phyloP scores from a whole-genome alignment of 2,797 vertebrate genomes.

The Notolepis coatsorum region DNA sequence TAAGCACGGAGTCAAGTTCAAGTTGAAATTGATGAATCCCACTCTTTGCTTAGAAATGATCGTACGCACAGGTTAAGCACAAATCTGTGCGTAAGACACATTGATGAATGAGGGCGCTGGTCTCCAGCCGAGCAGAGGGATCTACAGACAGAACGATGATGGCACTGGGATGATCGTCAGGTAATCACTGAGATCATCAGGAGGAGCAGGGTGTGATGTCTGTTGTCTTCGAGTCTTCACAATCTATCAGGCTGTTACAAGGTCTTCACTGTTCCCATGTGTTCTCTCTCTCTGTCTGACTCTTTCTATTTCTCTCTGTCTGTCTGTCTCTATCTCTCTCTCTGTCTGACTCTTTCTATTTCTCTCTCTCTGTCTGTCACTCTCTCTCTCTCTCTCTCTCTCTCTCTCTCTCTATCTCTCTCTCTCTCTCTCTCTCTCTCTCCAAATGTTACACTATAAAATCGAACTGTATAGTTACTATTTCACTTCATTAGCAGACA shows the following conservation, averaged over 20 bases:
- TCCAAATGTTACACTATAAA: too few relatives aligned
- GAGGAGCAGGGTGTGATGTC: conserved; percentile 57
- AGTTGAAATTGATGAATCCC: too few relatives aligned
- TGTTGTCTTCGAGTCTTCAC: too few relatives aligned
- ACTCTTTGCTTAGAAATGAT: too few relatives aligned
- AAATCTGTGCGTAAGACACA: too few relatives aligned
- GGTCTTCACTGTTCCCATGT: too few relatives aligned
- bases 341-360: conserved; percentile 6
- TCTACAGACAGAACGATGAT: conserved; percentile 75
- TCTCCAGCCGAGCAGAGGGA: conserved; percentile 73
- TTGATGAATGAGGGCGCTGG: conserved; percentile 61
- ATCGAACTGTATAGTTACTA: too few relatives aligned
- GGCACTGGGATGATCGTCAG: conserved; percentile 56
- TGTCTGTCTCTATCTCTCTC: neutral
- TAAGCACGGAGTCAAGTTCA: too few relatives aligned
- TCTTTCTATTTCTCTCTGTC: neutral
- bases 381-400: conserved; percentile 7
- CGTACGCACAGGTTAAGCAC: too few relatives aligned
- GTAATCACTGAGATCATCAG: conserved; percentile 54
- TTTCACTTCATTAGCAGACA: too few relatives aligned
- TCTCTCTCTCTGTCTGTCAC: neutral
- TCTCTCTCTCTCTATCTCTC: neutral
- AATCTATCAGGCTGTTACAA: too few relatives aligned
- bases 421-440: neutral
- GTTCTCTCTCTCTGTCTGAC: conserved; percentile 5